phyloP scores from a whole-genome alignment of 1,140 invertebrate species.

The Andrena cerasifolii region DNA sequence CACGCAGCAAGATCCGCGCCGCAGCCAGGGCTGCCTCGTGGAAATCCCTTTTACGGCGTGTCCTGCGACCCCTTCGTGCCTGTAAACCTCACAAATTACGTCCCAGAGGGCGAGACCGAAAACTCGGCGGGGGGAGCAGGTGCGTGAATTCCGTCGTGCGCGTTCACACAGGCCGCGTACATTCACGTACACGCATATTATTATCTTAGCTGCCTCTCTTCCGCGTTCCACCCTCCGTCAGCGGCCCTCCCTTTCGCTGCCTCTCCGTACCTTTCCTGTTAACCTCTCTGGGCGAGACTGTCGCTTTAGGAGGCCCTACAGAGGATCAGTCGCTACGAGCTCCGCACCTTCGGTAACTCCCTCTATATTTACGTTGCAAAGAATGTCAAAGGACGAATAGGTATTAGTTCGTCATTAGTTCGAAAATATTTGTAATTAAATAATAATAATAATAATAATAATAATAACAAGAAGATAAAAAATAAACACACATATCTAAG shows the following conservation, averaged over 20 bases:
- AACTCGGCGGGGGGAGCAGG: constrained; percentile 62
- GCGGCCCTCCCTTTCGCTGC: not conserved
- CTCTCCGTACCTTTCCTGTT: not conserved
- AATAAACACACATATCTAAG: too few relatives aligned
- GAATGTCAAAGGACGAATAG: too few relatives aligned
- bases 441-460: too few relatives aligned
- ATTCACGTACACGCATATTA: constrained; percentile 50
- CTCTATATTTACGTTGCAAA: too few relatives aligned
- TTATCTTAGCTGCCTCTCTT: constrained; percentile 16
- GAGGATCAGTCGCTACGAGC: too few relatives aligned
- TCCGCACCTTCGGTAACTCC: too few relatives aligned
- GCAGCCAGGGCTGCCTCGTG: constrained; percentile 14
- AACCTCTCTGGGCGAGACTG: not conserved
- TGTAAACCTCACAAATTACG: constrained; percentile 70
- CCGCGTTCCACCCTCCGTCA: not conserved
- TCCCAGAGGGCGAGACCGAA: constrained; percentile 56
- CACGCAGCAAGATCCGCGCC: constrained; percentile 10
- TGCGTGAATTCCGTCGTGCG: constrained; percentile 52
- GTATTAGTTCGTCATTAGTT: too few relatives aligned
- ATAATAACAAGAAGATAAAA: too few relatives aligned
- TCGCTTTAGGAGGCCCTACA: constrained; percentile 30
- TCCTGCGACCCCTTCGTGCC: constrained; percentile 61
- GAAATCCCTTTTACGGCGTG: constrained; percentile 67
- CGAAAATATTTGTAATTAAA: too few relatives aligned
- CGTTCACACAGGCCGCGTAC: constrained; percentile 4